Conservation (phyloP, 2,797 vertebrate species). For the Strix occidentalis region DNA sequence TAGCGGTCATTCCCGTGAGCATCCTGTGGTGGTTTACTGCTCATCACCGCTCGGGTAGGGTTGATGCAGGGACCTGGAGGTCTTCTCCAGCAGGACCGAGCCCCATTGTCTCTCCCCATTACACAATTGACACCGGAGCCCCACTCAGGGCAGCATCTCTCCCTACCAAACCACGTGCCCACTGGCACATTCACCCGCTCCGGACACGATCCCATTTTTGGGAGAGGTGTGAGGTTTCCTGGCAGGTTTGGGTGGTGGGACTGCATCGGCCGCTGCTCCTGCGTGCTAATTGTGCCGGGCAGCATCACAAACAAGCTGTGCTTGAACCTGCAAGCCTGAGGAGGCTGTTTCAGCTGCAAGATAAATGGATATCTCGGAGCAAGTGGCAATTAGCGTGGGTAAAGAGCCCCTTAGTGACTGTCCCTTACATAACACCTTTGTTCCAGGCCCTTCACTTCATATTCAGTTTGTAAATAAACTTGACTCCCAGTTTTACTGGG, state of each 20-base stretch:
- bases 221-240: accelerated
- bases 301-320: neutral
- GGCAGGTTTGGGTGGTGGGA: neutral
- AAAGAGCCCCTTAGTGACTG: conserved; percentile 51
- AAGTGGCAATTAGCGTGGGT: conserved; percentile 51
- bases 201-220: accelerated
- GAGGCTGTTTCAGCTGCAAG: neutral
- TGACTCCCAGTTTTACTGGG: conserved; percentile 24
- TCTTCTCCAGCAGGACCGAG: neutral
- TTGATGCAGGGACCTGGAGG: neutral
- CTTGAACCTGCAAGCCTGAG: neutral
- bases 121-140: accelerated
- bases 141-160: accelerated
- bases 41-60: accelerated
- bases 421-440: conserved; percentile 63
- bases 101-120: accelerated
- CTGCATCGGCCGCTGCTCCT: accelerated
- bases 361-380: neutral
- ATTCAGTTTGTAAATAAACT: conserved; percentile 46
- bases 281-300: neutral
- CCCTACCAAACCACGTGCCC: accelerated
- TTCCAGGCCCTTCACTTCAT: conserved; percentile 35
- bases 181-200: accelerated
- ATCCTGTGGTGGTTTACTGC: neutral
- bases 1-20: neutral